phyloP scores from a whole-genome alignment of 2,113 vertebrate genomes.

The Chaetodon trifascialis region DNA sequence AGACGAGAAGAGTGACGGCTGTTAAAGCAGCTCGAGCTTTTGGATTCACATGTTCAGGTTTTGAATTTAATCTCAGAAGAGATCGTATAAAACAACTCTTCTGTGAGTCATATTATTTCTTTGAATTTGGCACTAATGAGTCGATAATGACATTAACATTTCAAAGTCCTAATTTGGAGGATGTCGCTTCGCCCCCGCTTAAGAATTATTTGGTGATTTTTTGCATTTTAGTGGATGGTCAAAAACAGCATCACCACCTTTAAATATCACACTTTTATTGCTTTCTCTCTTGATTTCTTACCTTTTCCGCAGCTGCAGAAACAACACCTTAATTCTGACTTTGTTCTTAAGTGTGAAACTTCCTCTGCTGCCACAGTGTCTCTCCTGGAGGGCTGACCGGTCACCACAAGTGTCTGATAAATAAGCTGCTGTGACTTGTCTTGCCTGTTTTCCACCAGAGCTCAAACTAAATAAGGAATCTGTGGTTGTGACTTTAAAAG shows the following conservation, averaged over 20 bases:
- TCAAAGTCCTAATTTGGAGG: background rate
- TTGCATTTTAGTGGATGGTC: too few species aligned
- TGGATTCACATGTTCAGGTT: too few species aligned
- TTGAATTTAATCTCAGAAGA: too few species aligned
- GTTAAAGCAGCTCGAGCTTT: background rate
- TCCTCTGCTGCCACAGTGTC: background rate
- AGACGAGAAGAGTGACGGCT: background rate
- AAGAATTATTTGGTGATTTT: too few species aligned
- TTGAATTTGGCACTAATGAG: background rate
- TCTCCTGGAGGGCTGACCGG: background rate
- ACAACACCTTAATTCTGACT: background rate
- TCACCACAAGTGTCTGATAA: background rate
- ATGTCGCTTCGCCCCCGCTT: too few species aligned
- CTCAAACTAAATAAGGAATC: background rate
- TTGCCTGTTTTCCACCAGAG: background rate
- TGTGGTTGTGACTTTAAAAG: slow-evolving; percentile 15
- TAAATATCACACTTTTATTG: background rate
- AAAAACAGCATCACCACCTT: background rate
- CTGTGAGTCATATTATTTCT: too few species aligned
- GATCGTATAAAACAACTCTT: too few species aligned
- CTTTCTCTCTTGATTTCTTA: background rate
- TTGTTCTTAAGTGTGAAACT: background rate
- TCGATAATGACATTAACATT: background rate
- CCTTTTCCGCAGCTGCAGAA: background rate
- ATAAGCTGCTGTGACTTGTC: background rate